Base-by-base conservation (phyloP, 2,888 invertebrate genomes). In the Acronicta alni region DNA sequence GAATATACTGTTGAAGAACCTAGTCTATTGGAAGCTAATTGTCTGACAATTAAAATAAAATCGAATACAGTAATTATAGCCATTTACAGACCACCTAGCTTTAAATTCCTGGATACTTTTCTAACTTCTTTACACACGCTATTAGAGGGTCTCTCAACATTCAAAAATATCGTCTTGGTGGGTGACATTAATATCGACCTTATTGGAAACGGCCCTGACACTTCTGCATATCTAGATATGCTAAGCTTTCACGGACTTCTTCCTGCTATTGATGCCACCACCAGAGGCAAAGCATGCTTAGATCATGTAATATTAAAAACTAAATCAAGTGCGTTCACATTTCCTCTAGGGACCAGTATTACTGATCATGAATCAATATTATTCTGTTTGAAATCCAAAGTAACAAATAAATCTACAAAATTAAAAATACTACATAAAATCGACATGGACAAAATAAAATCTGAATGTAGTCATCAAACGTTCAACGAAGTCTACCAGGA, bases 261-360 rank as follows among this genome's bases (percentile, higher is more conserved):
- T 14, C 42, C 42, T 20, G 42, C 42, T 23, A 23, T 23, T 7
- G 23, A 6, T 20, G 7, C 23, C 23, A 7, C 23, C 23, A 23
- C 23, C 23, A 23, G 23, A 23, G 23, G 23, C 23, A 23, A 23
- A 23, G 23, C 23, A 23, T 42, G 42, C 14, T 42, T 42, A 12
- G 42, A 42, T 14, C 42, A 42, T 42, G 42, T 42, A 7, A 10
- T 42, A 42, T 20, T 42, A n/a, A 42, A 42, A 20, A 42, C 42
- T 5, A 42, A 42, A 12, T 20, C 20, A 23, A 23, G 23, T 23
- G 23, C 23, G 23, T 23, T n/a, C n/a, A n/a, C n/a, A n/a, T n/a
- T 23, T 23, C 7, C 7, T 7, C 23, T 23, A 4, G 23, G 7
- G 23, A 23, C 23, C 23, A 7, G 23, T 23, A 23, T 23, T 23